Base-by-base conservation (phyloP, 2,113 vertebrate genomes). In the Bubo scandiacus region DNA sequence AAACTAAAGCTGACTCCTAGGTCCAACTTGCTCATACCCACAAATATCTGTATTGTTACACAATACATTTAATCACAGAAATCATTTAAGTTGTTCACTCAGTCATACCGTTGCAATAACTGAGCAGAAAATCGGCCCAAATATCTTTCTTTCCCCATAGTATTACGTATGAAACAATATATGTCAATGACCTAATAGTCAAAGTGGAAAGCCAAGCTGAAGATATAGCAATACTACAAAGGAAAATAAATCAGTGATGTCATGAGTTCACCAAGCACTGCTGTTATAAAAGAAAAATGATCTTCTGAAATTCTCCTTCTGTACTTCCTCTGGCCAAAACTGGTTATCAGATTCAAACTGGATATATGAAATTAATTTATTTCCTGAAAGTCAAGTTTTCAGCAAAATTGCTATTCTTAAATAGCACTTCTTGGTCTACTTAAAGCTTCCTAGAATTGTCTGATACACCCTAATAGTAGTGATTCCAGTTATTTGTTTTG, bases 91-190 rank as follows among this genome's bases (percentile, higher is more conserved):
- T 66, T 80, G 21, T 67, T 94, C 78, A 61, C 45, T 82, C 29
- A 4, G 30, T 91, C 52, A 42, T 75, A 82, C 11, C 4, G 9
- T 85, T 89, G 91, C 82, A 93, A 88, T 61, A 96, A 85, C 34
- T 51, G 54, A 91, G 70, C 30, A 88, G 49, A 96, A 95, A 97
- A 86, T 51, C 51, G 66, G 43, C 34, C 66, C 86, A 11, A 62
- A 49, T 88, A 30, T 62, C 42, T 83, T 80, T 80, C n/a, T 88
- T 88, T 92, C 91, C 91, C 88, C 15, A 15, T 11, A 84, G 91
- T 59, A 94, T 95, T 96, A 89, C 8, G 0, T 84, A 78, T 51
- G 89, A 96, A 96, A 94, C 74, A 88, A 54, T 90, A 58, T 86
- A 83, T 25, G 29, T 34, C 79, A 73, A n/a, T 83, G 75, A 96